Evolutionary conservation across 2,888 invertebrate species (phyloP).

Genomic region (Rugalucina vietnamica): DNA sequence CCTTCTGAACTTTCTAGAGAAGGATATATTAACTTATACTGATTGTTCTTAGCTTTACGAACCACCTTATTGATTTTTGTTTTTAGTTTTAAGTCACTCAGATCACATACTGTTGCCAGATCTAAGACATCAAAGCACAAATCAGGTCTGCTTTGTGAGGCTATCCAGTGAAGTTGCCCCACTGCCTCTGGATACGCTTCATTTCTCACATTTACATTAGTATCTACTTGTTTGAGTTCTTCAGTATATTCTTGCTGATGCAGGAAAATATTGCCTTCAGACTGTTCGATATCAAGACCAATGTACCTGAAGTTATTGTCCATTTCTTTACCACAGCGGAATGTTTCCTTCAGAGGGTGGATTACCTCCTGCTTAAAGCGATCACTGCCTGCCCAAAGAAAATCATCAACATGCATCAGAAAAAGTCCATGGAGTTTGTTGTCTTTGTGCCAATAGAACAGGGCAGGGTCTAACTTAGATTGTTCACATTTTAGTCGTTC

Average conservation of each 20-base stretch:
- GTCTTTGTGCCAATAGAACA: constrained; percentile 52
- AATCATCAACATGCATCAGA: constrained; percentile 64
- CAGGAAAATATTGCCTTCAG: constrained; percentile 25
- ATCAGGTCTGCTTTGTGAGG: constrained; percentile 49
- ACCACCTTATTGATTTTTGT: constrained; percentile 32
- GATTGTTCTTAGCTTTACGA: constrained; percentile 38
- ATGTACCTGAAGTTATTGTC: constrained; percentile 47
- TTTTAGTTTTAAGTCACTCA: constrained; percentile 14
- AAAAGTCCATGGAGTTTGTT: constrained; percentile 46
- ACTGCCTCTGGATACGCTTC: constrained; percentile 22
- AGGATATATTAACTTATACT: constrained; percentile 34
- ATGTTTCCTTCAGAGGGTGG: constrained; percentile 31
- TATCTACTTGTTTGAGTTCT: constrained; percentile 7
- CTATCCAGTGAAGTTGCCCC: constrained; percentile 50
- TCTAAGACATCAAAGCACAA: constrained; percentile 47
- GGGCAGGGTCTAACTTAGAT: constrained; percentile 54
- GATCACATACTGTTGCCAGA: constrained; percentile 23
- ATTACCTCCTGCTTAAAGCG: constrained; percentile 43
- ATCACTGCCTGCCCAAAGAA: constrained; percentile 46
- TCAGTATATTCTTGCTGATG: constrained; percentile 33
- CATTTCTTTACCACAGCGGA: constrained; percentile 50
- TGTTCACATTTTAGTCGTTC: constrained; percentile 23
- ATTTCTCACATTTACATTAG: neutral
- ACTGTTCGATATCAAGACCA: constrained; percentile 46
- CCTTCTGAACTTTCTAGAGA: constrained; percentile 22